These are phyloP conservation scores for Heliothis peltigera DNA, from an alignment of 2,888 invertebrate species.

Conservation along the genomic window DNA sequence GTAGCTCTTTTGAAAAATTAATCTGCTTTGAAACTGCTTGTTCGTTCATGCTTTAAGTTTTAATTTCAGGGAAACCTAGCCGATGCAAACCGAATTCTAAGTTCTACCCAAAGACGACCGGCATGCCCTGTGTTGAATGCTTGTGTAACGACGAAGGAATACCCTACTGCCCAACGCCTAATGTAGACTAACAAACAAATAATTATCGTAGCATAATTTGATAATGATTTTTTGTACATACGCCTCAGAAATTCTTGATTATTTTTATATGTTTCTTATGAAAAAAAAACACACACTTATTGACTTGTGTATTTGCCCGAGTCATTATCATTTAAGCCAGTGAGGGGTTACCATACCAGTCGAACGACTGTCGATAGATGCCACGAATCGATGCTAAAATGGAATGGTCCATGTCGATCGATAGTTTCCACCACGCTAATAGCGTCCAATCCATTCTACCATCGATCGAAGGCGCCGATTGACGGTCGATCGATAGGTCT, in stretches of 20 bases:
- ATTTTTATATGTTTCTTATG: slow-evolving; percentile 7
- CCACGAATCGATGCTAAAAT: too few species aligned
- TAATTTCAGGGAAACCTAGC: slow-evolving; percentile 41
- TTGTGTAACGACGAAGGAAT: slow-evolving; percentile 46
- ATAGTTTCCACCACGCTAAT: too few species aligned
- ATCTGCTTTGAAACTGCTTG: neutral
- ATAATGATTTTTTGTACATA: slow-evolving; percentile 2
- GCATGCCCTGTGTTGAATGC: slow-evolving; percentile 26
- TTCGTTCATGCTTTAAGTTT: neutral
- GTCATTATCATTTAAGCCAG: slow-evolving; percentile 9
- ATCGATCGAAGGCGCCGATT: too few species aligned
- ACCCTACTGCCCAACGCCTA: slow-evolving; percentile 15
- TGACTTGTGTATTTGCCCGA: neutral
- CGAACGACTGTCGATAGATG: too few species aligned
- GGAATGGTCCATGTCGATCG: too few species aligned
- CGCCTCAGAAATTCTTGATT: neutral
- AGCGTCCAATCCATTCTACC: too few species aligned
- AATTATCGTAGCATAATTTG: neutral
- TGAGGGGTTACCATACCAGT: too few species aligned
- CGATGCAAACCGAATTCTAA: slow-evolving; percentile 48
- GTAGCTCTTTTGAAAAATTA: too few species aligned
- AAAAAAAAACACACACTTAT: neutral
- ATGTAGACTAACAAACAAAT: slow-evolving; percentile 5
- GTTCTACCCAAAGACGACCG: slow-evolving; percentile 34
- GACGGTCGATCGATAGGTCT: too few species aligned